These are phyloP conservation scores for Sula dactylatra DNA, from an alignment of 2,113 vertebrate species.

Conservation along the genomic window DNA sequence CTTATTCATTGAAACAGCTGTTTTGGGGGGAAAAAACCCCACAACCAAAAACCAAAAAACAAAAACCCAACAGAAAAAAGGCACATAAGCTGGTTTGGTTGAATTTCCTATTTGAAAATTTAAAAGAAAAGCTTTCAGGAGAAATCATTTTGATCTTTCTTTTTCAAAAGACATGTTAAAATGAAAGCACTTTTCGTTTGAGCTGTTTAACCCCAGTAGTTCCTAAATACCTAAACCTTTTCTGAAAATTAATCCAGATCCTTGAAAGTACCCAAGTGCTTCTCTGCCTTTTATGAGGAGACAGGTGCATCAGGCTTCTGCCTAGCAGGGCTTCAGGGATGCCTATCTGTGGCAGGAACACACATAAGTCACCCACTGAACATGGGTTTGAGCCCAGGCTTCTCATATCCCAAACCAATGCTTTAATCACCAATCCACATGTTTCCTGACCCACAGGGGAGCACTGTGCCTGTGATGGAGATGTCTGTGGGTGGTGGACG, in stretches of 20 bases:
- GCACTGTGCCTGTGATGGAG: neutral
- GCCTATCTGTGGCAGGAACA: neutral
- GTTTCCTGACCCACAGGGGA: neutral
- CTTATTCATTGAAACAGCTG: neutral
- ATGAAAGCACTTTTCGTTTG: neutral
- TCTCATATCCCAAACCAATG: neutral
- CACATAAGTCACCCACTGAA: neutral
- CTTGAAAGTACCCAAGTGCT: neutral
- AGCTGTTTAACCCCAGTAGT: neutral
- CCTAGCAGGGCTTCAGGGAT: neutral
- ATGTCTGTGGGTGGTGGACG: neutral
- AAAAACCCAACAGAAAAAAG: neutral
- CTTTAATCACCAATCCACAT: neutral
- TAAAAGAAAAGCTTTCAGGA: neutral
- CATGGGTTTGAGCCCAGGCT: neutral
- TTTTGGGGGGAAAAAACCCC: neutral
- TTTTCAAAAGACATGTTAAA: neutral
- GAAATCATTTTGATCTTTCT: neutral
- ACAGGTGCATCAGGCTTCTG: neutral
- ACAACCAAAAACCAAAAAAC: neutral
- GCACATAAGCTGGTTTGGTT: neutral
- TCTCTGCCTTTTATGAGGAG: neutral
- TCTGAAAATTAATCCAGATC: neutral
- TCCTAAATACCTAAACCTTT: neutral
- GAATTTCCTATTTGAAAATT: neutral